These are phyloP conservation scores for Serilophus lunatus DNA, from an alignment of 2,113 vertebrate species.

Conservation along the genomic window DNA sequence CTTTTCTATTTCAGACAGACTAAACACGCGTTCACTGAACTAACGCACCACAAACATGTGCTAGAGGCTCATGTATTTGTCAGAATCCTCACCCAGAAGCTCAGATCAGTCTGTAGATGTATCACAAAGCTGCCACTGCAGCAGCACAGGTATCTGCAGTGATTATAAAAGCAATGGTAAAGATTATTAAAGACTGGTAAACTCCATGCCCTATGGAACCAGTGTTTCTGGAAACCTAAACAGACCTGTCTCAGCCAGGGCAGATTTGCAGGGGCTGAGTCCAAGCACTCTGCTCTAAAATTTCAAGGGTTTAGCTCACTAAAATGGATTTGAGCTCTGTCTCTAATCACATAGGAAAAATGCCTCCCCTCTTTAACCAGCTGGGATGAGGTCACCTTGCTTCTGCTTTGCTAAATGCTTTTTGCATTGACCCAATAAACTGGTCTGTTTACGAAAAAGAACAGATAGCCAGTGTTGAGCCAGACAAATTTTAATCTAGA, in stretches of 20 bases:
- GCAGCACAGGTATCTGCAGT: background rate
- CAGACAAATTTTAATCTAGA: constrained; percentile 1
- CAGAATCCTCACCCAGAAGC: background rate
- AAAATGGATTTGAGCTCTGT: constrained; percentile 8
- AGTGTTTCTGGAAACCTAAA: background rate
- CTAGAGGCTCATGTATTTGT: background rate
- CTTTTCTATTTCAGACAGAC: background rate
- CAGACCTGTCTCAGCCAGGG: background rate
- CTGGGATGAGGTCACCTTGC: constrained; percentile 42
- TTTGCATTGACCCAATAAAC: background rate
- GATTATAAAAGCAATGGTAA: background rate
- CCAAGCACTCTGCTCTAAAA: background rate
- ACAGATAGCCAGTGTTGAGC: background rate
- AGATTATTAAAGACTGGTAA: background rate
- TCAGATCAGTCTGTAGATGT: background rate
- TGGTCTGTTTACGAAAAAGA: background rate
- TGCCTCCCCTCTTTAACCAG: background rate
- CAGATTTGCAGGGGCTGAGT: background rate
- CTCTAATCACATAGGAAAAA: background rate
- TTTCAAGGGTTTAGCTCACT: background rate
- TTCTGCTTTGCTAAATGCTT: background rate
- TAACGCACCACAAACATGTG: background rate
- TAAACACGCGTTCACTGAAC: background rate
- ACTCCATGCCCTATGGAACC: background rate
- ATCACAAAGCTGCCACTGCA: background rate